Evolutionary conservation across 2,797 vertebrate genomes (phyloP).

Genomic region (Columba guinea): DNA sequence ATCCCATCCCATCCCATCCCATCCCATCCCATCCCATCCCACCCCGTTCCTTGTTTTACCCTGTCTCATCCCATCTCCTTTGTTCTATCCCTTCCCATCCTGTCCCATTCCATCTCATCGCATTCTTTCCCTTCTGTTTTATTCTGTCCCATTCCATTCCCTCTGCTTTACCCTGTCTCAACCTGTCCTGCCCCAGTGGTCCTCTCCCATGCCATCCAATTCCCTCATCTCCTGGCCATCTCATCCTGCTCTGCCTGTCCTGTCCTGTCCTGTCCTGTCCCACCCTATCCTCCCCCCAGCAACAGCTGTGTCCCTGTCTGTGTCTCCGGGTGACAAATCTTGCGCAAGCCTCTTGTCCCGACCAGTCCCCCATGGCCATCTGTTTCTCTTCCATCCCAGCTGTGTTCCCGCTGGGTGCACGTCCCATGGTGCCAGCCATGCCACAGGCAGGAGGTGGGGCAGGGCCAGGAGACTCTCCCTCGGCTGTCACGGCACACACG

Average conservation of each 20-base stretch:
- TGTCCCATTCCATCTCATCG: not conserved
- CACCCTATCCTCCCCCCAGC: not conserved
- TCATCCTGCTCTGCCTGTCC: not conserved
- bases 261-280: not conserved
- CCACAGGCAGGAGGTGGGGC: not conserved
- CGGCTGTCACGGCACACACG: not conserved
- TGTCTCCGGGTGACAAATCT: not conserved
- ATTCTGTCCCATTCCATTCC: not conserved
- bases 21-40: not conserved
- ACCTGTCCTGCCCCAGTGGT: not conserved
- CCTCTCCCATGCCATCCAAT: not conserved
- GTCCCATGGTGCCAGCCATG: accelerated
- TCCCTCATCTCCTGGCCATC: not conserved
- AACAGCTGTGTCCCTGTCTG: not conserved
- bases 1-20: too few relatives aligned
- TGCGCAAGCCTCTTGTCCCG: not conserved
- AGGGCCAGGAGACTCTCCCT: not conserved
- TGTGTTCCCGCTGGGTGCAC: not conserved
- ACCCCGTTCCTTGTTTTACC: not conserved
- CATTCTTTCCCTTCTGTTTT: not conserved
- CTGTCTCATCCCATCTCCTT: not conserved
- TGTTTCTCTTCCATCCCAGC: not conserved
- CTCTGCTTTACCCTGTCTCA: not conserved
- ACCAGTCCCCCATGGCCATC: too few relatives aligned
- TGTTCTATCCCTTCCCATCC: not conserved